These are phyloP conservation scores for Mamestra configurata DNA, from an alignment of 1,140 invertebrate species.

Conservation along the genomic window DNA sequence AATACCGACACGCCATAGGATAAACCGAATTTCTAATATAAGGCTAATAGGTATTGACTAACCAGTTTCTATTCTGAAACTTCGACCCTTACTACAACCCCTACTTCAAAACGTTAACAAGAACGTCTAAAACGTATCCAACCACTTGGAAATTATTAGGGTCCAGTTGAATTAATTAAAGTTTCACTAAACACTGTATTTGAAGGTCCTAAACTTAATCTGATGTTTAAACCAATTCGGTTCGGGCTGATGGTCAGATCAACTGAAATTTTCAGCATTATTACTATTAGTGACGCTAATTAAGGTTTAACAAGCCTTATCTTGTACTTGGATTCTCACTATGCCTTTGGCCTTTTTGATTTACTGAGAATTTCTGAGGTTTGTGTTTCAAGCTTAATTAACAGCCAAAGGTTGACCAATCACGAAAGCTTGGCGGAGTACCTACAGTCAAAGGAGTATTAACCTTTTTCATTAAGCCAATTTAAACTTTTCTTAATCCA, in stretches of 20 bases:
- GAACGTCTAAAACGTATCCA: slow-evolving; percentile 51
- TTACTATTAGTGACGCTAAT: slow-evolving; percentile 19
- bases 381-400: background rate
- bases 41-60: background rate
- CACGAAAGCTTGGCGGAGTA: background rate
- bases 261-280: slow-evolving; percentile 9
- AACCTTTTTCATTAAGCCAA: background rate
- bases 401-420: background rate
- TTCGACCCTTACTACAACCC: background rate
- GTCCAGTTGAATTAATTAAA: slow-evolving; percentile 60
- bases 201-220: slow-evolving; percentile 36
- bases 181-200: slow-evolving; percentile 58
- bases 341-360: background rate
- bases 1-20: too few species aligned
- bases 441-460: background rate
- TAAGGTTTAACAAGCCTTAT: background rate
- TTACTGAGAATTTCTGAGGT: background rate
- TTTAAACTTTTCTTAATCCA: background rate
- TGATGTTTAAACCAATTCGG: slow-evolving; percentile 23
- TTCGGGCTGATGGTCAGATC: slow-evolving; percentile 9
- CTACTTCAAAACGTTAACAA: slow-evolving; percentile 16
- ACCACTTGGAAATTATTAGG: slow-evolving; percentile 61
- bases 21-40: too few species aligned
- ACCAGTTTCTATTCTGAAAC: slow-evolving; percentile 9
- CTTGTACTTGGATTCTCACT: slow-evolving; percentile 6